Conservation (phyloP, 2,113 vertebrate genomes). For the Chauna torquata region DNA sequence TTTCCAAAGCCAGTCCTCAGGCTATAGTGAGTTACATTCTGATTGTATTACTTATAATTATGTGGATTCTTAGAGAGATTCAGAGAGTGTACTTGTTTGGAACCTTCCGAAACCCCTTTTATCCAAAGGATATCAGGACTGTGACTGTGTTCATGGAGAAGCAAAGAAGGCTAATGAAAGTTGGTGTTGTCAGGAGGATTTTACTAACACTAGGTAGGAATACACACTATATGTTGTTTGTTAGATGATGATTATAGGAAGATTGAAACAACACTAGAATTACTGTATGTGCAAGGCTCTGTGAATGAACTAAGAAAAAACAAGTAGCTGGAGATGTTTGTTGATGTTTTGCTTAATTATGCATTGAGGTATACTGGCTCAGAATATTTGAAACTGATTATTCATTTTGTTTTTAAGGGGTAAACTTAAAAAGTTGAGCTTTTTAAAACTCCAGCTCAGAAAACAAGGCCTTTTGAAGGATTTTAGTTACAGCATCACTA, state of each 20-base stretch:
- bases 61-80: constrained; percentile 89
- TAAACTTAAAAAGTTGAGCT: neutral
- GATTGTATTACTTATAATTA: constrained; percentile 80
- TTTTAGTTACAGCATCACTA: neutral
- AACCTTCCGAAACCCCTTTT: constrained; percentile 91
- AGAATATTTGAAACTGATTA: neutral
- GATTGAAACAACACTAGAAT: neutral
- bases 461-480: neutral
- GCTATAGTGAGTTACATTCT: constrained; percentile 84
- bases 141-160: constrained; percentile 86
- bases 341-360: neutral
- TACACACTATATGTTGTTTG: constrained; percentile 16
- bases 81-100: constrained; percentile 91
- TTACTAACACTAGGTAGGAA: constrained; percentile 91
- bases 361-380: neutral
- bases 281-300: neutral
- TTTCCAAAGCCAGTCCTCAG: constrained; percentile 78
- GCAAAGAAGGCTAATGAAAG: constrained; percentile 82
- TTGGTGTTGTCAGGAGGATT: constrained; percentile 86
- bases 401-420: neutral
- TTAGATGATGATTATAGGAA: constrained; percentile 47
- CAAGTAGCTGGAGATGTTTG: neutral
- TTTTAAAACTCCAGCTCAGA: neutral
- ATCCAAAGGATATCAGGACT: constrained; percentile 87
- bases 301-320: neutral